These are phyloP conservation scores for Eupithecia subfuscata DNA, from an alignment of 2,888 invertebrate species.

Conservation along the genomic window DNA sequence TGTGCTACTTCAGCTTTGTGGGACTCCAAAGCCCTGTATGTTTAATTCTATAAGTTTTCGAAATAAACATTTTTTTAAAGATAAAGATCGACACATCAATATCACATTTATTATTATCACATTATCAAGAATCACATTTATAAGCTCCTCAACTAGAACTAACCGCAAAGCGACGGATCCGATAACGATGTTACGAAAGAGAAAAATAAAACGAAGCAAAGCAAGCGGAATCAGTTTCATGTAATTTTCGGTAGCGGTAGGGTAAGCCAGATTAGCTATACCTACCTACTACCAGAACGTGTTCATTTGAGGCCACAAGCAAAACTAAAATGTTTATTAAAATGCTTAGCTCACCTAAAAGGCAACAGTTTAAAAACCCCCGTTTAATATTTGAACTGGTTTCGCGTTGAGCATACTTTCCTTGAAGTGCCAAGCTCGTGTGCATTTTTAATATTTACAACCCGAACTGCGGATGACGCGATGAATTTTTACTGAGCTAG, in stretches of 20 bases:
- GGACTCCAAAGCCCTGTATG: no score
- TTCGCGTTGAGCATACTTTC: conserved; percentile 68
- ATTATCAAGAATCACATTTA: no score
- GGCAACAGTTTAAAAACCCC: conserved; percentile 33
- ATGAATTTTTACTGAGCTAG: conserved; percentile 78
- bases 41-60: no score
- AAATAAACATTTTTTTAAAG: no score
- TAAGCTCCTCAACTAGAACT: no score
- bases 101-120: no score
- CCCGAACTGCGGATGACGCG: conserved; percentile 71
- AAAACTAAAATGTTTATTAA: conserved; percentile 3
- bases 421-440: conserved; percentile 73
- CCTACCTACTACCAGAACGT: background rate
- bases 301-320: background rate
- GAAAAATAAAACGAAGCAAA: no score
- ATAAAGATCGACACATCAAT: no score
- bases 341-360: conserved; percentile 9
- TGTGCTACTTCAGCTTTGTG: no score
- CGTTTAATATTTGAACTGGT: conserved; percentile 64
- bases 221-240: background rate
- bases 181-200: no score
- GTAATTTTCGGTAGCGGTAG: background rate
- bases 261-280: background rate
- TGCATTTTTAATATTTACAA: conserved; percentile 81
- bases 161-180: no score